Evolutionary conservation across 2,888 invertebrate genomes (phyloP).

Genomic region (Diplazon laetatorius): DNA sequence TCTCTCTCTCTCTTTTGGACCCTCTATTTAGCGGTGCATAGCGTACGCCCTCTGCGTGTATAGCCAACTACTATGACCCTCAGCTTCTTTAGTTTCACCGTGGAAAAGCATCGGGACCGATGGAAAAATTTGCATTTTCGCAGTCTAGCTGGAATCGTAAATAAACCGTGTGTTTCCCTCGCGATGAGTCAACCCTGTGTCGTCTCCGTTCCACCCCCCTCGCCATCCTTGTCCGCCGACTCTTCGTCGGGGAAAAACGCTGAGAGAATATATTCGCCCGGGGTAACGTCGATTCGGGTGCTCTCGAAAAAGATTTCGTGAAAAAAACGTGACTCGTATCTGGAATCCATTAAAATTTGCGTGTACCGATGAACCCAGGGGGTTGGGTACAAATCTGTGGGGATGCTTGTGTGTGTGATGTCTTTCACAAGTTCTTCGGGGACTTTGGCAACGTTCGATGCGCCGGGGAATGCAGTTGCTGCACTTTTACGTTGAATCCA

Average conservation of each 20-base stretch:
- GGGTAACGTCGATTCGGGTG: constrained; percentile 6
- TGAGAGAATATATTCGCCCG: constrained; percentile 44
- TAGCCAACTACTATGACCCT: constrained; percentile 27
- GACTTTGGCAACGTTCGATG: constrained; percentile 7
- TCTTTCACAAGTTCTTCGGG: constrained; percentile 24
- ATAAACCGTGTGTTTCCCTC: constrained; percentile 54
- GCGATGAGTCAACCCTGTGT: constrained; percentile 1
- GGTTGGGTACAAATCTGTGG: background rate
- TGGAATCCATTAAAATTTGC: constrained; percentile 47
- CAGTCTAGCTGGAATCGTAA: constrained; percentile 56
- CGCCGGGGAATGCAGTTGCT: constrained; percentile 1
- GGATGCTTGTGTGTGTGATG: constrained; percentile 7
- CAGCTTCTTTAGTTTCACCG: constrained; percentile 43
- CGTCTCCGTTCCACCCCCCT: background rate
- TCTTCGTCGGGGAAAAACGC: constrained; percentile 3
- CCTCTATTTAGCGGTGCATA: constrained; percentile 20
- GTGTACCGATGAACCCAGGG: constrained; percentile 37
- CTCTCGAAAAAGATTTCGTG: constrained; percentile 29
- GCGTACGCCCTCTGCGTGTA: constrained; percentile 31
- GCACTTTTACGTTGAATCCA: too few species aligned
- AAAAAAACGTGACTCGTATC: constrained; percentile 43
- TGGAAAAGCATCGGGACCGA: constrained; percentile 51
- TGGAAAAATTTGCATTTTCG: constrained; percentile 65
- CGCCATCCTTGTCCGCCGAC: background rate
- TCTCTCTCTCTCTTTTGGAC: background rate